These are phyloP conservation scores for Ichneumon xanthorius DNA, from an alignment of 2,888 invertebrate genomes.

Conservation along the genomic window DNA sequence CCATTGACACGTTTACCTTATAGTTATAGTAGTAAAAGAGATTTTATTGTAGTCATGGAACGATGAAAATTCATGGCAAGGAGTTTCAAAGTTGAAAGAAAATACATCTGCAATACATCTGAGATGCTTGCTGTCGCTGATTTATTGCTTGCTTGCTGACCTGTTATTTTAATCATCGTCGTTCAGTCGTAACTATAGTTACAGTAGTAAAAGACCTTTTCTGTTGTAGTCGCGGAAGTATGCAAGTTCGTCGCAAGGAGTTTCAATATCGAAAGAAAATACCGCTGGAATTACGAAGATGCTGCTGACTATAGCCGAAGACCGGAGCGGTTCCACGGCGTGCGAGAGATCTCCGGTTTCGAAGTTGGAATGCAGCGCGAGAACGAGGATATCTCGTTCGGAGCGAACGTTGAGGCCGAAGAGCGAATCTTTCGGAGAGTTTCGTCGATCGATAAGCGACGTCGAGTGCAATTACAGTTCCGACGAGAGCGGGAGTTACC, in stretches of 20 bases:
- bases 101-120: too few relatives aligned
- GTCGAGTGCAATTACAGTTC: constrained; percentile 72
- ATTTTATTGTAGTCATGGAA: too few relatives aligned
- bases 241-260: neutral
- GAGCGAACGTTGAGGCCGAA: constrained; percentile 66
- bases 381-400: constrained; percentile 70
- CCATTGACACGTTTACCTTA: too few relatives aligned
- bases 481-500: constrained; percentile 71
- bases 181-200: too few relatives aligned
- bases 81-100: too few relatives aligned
- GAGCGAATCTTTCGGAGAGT: constrained; percentile 66
- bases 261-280: constrained; percentile 44
- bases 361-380: constrained; percentile 64
- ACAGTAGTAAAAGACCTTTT: too few relatives aligned
- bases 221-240: neutral
- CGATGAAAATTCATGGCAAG: too few relatives aligned
- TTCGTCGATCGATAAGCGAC: constrained; percentile 68
- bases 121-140: too few relatives aligned
- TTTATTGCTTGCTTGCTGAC: too few relatives aligned
- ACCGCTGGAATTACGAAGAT: constrained; percentile 64
- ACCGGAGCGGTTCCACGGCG: constrained; percentile 57
- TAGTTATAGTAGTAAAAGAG: too few relatives aligned
- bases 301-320: constrained; percentile 71
- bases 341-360: constrained; percentile 67
- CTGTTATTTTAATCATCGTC: too few relatives aligned